These are phyloP conservation scores for Galeopterus variegatus DNA, from an alignment of 2,113 vertebrate species.

Conservation along the genomic window DNA sequence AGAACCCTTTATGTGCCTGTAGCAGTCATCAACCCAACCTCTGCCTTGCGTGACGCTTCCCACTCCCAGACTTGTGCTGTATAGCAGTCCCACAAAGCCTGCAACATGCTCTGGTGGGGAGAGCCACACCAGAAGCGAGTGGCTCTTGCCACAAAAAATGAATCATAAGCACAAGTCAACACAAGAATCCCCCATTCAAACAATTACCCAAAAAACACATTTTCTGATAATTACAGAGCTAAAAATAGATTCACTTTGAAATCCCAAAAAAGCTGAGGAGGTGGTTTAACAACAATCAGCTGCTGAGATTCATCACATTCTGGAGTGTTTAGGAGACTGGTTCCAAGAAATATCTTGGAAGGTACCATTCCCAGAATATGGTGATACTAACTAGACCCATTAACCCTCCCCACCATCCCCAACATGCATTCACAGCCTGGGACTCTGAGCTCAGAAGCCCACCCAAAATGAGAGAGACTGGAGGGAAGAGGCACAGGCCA, in stretches of 20 bases:
- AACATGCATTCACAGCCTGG: fast-evolving
- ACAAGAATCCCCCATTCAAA: constrained; percentile 64
- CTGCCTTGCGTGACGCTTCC: fast-evolving
- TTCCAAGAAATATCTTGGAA: constrained; percentile 78
- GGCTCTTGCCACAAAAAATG: neutral
- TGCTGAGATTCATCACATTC: constrained; percentile 32
- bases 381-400: neutral
- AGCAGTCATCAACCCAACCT: neutral
- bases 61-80: neutral
- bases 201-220: constrained; percentile 61
- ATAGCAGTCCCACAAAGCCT: neutral
- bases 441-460: neutral
- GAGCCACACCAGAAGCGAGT: neutral
- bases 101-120: fast-evolving
- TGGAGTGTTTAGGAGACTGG: neutral
- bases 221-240: constrained; percentile 75
- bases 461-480: neutral
- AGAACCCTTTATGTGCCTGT: neutral
- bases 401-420: neutral
- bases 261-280: constrained; percentile 70
- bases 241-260: constrained; percentile 65
- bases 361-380: constrained; percentile 66
- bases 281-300: constrained; percentile 62
- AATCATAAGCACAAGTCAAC: constrained; percentile 35
- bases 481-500: neutral